Evolutionary conservation across 2,888 invertebrate genomes (phyloP), one percentile per base, ranked within the genome.

Genomic region (Leptopilina drosophilae): DNA sequence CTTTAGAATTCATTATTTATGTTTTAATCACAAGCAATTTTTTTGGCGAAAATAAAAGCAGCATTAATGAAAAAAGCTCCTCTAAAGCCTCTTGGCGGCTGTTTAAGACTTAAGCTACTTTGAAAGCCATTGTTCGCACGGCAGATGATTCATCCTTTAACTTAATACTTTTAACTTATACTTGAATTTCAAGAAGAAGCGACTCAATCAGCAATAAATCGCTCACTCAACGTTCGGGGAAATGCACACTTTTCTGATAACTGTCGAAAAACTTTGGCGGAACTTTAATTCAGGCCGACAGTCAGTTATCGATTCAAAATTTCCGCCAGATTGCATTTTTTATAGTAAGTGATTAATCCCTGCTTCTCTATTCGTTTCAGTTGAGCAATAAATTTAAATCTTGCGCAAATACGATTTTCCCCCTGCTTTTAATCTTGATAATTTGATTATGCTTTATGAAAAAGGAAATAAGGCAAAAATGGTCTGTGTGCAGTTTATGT

Each of bases 181-280:
- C 73, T 73, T 56, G 56, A 73, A 56, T 73, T 73, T 73, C 14
- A 56, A 73, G n/a, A 33, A n/a, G 56, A 56, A 40, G 73, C 73
- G 33, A 59, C 56, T 53, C 56, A 73, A 73, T 73, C 73, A 59
- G 73, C 56, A 73, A 59, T 73, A 73, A 73, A 73, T 73, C 26
- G 56, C 73, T 59, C 40, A 15, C 6, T 11, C 2, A 33, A n/a
- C 56, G 56, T 56, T 20, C 5, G 73, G 33, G 56, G 33, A 73
- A 12, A 56, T 56, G 73, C 26, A 73, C 49, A 53, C 53, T 73
- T 73, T 73, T 5, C 33, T 53, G 69, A 53, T 62, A 53, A 26
- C 56, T 56, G 73, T 56, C 56, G n/a, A 73, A 73, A 73, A 73
- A 73, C 56, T 73, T 73, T 33, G 4, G 5, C 14, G 8, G 33